Evolutionary conservation across 2,797 vertebrate genomes (phyloP).

Genomic region (Trachurus trachurus): DNA sequence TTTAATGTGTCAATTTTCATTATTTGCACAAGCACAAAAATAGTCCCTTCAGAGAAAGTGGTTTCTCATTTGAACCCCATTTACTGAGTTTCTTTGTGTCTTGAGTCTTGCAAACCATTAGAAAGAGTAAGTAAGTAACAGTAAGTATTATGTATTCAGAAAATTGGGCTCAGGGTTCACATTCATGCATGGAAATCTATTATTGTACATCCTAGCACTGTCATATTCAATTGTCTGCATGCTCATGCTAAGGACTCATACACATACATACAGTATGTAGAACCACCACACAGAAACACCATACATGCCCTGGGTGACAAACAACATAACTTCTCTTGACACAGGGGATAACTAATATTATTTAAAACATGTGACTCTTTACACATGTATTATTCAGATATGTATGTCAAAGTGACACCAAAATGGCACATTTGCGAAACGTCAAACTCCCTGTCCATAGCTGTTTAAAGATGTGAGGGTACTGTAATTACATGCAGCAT

Average conservation of each 20-base stretch:
- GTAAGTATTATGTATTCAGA: neutral
- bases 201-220: neutral
- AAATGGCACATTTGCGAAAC: slow-evolving; percentile 2
- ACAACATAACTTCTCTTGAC: neutral
- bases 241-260: neutral
- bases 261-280: neutral
- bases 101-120: neutral
- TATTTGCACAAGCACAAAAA: slow-evolving; percentile 14
- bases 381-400: neutral
- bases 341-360: neutral
- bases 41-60: slow-evolving; percentile 11
- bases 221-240: slow-evolving; percentile 16
- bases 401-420: neutral
- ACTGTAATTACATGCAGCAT: neutral
- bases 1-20: neutral
- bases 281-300: neutral
- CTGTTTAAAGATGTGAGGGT: neutral
- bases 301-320: neutral
- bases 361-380: neutral
- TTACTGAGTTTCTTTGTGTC: slow-evolving; percentile 14
- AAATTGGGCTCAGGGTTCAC: slow-evolving; percentile 4
- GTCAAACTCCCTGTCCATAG: neutral
- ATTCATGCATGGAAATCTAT: neutral
- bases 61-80: slow-evolving; percentile 23
- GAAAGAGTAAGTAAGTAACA: neutral